Percentiles rank a stretch among this genome's conserved stretches.
phyloP scores from a whole-genome alignment of 2,113 vertebrate genomes.

The Neolamprologus cancellatus region DNA sequence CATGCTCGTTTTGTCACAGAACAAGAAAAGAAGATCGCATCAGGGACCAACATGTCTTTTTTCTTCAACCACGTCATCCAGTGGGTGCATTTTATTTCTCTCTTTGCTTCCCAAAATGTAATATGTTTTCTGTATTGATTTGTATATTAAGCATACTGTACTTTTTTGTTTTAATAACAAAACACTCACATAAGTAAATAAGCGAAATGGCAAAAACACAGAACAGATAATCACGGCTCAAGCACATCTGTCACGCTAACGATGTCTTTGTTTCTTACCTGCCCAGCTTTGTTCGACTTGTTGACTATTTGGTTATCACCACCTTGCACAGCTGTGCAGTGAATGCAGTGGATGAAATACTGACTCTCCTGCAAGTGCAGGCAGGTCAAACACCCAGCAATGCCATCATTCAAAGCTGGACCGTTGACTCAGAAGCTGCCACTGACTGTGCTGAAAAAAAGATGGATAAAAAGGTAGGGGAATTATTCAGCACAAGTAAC shows the following conservation, averaged over 20 bases:
- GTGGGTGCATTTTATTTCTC: conserved; percentile 43
- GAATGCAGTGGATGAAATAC: conserved; percentile 68
- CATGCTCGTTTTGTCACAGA: conserved; percentile 6
- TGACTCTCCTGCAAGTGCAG: conserved; percentile 70
- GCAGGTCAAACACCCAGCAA: conserved; percentile 61
- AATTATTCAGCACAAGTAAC: background rate
- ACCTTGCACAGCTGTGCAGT: conserved; percentile 75
- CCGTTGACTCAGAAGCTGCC: conserved; percentile 7
- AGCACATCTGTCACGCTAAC: background rate
- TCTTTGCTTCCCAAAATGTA: background rate
- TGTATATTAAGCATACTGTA: background rate
- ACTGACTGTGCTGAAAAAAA: background rate
- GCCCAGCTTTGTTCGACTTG: conserved; percentile 79
- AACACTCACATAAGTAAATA: background rate
- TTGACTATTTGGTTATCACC: conserved; percentile 79
- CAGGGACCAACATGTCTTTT: conserved; percentile 64
- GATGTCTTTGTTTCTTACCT: background rate
- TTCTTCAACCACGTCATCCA: conserved; percentile 70
- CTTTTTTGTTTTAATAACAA: background rate
- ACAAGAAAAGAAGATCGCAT: background rate
- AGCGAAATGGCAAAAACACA: accelerated
- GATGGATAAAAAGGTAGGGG: conserved; percentile 51
- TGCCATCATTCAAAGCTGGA: conserved; percentile 71
- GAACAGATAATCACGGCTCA: background rate
- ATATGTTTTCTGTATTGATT: background rate